Conservation (phyloP, 2,113 vertebrate species). For the Eubucco bourcierii region DNA sequence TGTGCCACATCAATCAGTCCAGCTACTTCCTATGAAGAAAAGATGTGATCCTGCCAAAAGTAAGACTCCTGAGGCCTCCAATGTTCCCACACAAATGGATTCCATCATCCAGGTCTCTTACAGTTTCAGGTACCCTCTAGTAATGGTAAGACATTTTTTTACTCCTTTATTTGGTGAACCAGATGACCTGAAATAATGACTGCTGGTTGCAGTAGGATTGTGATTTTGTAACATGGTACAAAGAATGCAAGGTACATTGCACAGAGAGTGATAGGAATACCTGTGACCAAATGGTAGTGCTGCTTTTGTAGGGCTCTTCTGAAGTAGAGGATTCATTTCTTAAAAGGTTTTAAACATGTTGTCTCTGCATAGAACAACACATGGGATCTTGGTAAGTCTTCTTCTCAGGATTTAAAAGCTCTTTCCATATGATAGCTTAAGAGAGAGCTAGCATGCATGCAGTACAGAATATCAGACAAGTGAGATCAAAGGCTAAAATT, state of each 20-base stretch:
- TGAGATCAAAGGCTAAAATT: background rate
- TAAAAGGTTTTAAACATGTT: background rate
- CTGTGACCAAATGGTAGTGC: background rate
- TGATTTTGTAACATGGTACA: background rate
- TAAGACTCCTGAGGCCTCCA: background rate
- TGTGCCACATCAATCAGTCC: fast-evolving
- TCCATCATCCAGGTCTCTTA: background rate
- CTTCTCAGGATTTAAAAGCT: background rate
- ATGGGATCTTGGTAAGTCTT: background rate
- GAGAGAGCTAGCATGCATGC: background rate
- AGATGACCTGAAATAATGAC: background rate
- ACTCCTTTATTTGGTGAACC: background rate
- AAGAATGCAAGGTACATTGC: background rate
- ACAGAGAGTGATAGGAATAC: background rate
- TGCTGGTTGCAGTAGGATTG: background rate
- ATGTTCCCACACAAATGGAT: background rate
- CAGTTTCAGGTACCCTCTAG: background rate
- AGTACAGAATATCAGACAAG: background rate
- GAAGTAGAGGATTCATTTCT: background rate
- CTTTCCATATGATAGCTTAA: background rate
- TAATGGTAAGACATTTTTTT: background rate
- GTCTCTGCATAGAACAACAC: background rate
- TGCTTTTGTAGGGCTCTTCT: background rate
- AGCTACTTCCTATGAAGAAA: background rate
- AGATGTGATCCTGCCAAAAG: background rate